Base-by-base conservation (phyloP, 2,888 invertebrate species). In the Cephonodes hylas region DNA sequence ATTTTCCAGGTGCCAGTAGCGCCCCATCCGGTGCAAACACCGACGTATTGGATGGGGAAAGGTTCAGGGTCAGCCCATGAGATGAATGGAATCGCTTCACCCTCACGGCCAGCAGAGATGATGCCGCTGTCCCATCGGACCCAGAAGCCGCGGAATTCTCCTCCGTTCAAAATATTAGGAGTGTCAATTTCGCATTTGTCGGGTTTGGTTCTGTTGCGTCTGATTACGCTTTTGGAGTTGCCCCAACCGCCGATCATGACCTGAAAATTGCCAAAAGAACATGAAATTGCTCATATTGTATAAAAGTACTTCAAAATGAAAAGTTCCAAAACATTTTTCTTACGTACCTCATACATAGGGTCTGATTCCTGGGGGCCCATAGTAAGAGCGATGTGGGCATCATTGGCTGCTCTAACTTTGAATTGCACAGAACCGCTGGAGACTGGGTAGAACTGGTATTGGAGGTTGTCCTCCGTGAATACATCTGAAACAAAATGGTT, bases 231-330 rank as follows among this genome's bases (percentile, higher is more conserved):
- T 88, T 96, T 97, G 66, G 94, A 91, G 85, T 98, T 97, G 23
- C 94, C 94, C 98, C 97, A 98, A 31, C 97, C 97, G 27, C 98
- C 98, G 74, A 98, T 93, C 88, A 97, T 96, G 60, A 98, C 83
- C 95, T 95, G 80, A 42, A 62, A 68, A 44, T n/a, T 27, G 6
- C 15, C 48, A 27, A 15, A 53, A n/a, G 13, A 0, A 7, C 4
- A 27, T 8, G 5, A 20, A 38, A 13, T 10, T 31, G 1, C 1
- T 8, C 8, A 3, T 8, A 18, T 3, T 0, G 1, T 8, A 8
- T 53, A 7, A 18, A 18, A 3, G 6, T 3, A 10, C 31, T 53
- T 31, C 7, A 15, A 15, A 27, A 4, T 53, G 25, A 27, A 27
- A 7, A 18, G 4, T 8, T 18, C 10, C 10, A 8, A 53, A 53